Percentiles rank a stretch among this genome's conserved stretches.
Evolutionary conservation across 2,113 vertebrate species (phyloP).

Genomic region (Calyptomena viridis): DNA sequence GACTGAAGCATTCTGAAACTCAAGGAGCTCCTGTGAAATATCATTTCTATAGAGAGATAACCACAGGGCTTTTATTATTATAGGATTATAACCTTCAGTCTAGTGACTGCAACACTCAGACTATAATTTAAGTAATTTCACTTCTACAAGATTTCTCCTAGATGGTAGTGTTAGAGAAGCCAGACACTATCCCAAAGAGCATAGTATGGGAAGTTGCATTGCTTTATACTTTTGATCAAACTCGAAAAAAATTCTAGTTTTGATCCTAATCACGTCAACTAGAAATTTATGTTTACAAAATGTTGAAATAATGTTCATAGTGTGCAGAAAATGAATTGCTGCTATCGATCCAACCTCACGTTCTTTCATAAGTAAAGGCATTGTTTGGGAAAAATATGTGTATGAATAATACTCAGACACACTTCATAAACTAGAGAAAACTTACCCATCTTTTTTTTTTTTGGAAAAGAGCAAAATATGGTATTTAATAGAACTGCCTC

Average conservation of each 20-base stretch:
- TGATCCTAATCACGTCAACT: background rate
- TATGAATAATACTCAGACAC: background rate
- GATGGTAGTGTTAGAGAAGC: background rate
- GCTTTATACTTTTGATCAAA: background rate
- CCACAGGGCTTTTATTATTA: background rate
- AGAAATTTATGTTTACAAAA: background rate
- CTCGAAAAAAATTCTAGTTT: background rate
- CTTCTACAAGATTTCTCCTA: background rate
- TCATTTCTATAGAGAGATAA: background rate
- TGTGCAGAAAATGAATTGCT: background rate
- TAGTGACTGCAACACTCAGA: background rate
- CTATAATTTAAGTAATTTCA: background rate
- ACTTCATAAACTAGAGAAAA: background rate
- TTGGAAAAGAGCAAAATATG: background rate
- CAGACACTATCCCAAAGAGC: background rate
- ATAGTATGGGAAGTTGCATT: background rate
- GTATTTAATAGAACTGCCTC: background rate
- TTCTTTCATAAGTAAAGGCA: background rate
- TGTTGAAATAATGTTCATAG: background rate
- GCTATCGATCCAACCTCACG: background rate
- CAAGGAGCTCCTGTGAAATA: background rate
- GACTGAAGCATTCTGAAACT: background rate
- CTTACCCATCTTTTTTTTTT: background rate
- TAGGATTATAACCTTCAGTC: background rate
- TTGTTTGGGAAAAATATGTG: background rate